These are phyloP conservation scores for Sylvia atricapilla DNA, from an alignment of 2,113 vertebrate genomes.

Conservation along the genomic window DNA sequence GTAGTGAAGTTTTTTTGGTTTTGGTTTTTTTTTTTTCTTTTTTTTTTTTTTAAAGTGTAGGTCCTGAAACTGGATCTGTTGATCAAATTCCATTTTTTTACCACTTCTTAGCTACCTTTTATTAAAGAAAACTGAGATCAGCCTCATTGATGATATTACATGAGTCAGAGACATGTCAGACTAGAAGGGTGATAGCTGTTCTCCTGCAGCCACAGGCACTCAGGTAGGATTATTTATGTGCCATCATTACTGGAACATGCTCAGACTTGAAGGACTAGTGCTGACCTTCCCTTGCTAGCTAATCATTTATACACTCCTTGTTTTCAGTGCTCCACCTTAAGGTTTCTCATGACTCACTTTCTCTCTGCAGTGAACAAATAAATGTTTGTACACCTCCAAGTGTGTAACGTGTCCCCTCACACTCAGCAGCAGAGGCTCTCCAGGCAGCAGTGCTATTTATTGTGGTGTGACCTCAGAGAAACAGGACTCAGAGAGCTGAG, in stretches of 20 bases:
- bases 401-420: not conserved
- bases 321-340: constrained; percentile 70
- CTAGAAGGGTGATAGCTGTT: not conserved
- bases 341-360: constrained; percentile 72
- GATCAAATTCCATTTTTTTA: not conserved
- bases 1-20: not conserved
- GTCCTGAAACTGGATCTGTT: not conserved
- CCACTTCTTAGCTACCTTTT: not conserved
- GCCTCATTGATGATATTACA: not conserved
- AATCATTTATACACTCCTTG: constrained; percentile 69
- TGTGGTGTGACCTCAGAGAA: not conserved
- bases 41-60: not conserved
- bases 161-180: not conserved
- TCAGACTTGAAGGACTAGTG: constrained; percentile 61
- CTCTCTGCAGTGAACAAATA: constrained; percentile 43
- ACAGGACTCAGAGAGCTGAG: not conserved
- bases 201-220: constrained; percentile 47
- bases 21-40: no score
- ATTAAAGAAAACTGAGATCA: not conserved
- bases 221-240: constrained; percentile 36
- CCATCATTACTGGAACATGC: constrained; percentile 32
- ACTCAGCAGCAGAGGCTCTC: not conserved
- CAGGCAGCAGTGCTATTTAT: not conserved
- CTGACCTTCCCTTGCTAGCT: constrained; percentile 63
- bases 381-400: not conserved